Percentiles rank a stretch among this genome's conserved stretches.
These are phyloP conservation scores for Hylaeus volcanicus DNA, from an alignment of 1,140 invertebrate species.

Conservation along the genomic window DNA sequence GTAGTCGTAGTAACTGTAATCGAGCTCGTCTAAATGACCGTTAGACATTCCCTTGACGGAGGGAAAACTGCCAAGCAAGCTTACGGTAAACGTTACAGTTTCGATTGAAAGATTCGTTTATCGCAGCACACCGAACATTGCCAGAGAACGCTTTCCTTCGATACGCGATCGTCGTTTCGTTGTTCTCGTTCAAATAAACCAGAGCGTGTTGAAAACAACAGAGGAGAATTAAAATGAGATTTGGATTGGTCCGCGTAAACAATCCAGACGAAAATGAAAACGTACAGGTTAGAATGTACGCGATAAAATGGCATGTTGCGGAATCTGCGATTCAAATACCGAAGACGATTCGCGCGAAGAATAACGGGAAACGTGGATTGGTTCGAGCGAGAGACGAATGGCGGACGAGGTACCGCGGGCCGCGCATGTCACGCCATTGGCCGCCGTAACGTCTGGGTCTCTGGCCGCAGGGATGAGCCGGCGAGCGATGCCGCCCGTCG, in stretches of 20 bases:
- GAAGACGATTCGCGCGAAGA: constrained; percentile 21
- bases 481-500: constrained; percentile 55
- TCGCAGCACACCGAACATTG: background rate
- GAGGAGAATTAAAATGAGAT: too few relatives aligned
- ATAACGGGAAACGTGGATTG: background rate
- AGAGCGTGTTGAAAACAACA: too few relatives aligned
- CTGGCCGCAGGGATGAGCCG: constrained; percentile 51
- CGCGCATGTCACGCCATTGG: constrained; percentile 54
- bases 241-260: too few relatives aligned
- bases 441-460: constrained; percentile 50
- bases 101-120: background rate
- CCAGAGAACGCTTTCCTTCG: background rate
- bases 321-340: constrained; percentile 26
- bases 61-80: background rate
- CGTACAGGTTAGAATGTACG: background rate
- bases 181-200: too few relatives aligned
- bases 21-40: background rate
- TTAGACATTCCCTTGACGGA: constrained; percentile 3
- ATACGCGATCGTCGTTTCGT: background rate
- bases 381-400: constrained; percentile 15
- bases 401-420: background rate
- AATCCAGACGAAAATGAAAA: too few relatives aligned
- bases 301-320: background rate
- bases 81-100: background rate
- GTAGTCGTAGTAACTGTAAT: constrained; percentile 15